Evolutionary conservation across 2,113 vertebrate genomes (phyloP), one percentile per base, ranked within the genome.

Genomic region (Cinclus mexicanus): DNA sequence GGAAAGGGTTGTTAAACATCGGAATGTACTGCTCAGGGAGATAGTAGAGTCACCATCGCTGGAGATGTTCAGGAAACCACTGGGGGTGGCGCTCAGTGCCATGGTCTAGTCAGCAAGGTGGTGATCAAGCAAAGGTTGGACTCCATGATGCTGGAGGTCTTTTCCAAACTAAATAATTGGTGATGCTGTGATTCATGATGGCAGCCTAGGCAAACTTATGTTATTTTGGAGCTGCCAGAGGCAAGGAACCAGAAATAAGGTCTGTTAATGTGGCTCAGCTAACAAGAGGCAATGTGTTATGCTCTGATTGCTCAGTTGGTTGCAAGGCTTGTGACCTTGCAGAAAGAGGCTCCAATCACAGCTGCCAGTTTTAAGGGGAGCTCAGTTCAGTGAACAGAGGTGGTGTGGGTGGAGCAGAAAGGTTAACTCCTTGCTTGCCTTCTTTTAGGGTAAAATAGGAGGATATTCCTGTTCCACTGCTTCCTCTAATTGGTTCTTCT

Each of bases 221-320:
- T 55, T 83, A 31, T 49, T 80, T 61, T 57, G 50, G 50, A 57
- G 37, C 63, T 65, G 37, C 75, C 42, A 76, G 37, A 80, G 71
- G 42, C 57, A 17, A 77, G 31, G 37, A 85, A 18, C 12, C 14
- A 61, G 70, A 26, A 53, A 21, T 19, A 47, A 0, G 0, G 8
- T 24, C 65, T 0, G 0, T 49, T 90, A 16, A 19, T 44, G 20
- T 37, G 50, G 41, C n/a, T 90, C 20, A 29, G 42, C 50, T 64
- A 60, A 39, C 49, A 47, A 47, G 61, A 68, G n/a, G 22, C 31
- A 49, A 15, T 22, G 0, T 53, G 49, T 64, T 64, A 42, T 0
- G 0, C 57, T 60, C 37, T 68, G 60, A 42, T 57, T 3, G 1
- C 37, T 75, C 29, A 8, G 47, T 23, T 0, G 0, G 4, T 67